These are phyloP conservation scores for Thalassarche chlororhynchos DNA, from an alignment of 2,113 vertebrate species.

Conservation along the genomic window DNA sequence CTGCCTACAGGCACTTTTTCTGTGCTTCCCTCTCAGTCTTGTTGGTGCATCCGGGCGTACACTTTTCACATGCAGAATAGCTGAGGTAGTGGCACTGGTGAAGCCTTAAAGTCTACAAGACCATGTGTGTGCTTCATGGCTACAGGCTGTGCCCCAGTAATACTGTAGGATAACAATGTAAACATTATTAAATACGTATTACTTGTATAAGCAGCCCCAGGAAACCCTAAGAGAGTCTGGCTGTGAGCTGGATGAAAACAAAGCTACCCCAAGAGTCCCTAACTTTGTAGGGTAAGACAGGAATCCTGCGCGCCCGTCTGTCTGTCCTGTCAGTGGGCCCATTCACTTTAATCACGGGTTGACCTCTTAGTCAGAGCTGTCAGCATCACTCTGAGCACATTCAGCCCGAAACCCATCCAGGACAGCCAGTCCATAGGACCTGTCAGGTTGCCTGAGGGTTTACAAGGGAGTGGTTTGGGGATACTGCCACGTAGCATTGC, in stretches of 20 bases:
- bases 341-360: neutral
- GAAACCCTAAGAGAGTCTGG: neutral
- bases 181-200: neutral
- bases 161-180: neutral
- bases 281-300: neutral
- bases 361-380: neutral
- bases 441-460: neutral
- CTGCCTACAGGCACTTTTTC: neutral
- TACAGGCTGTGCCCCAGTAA: neutral
- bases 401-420: neutral
- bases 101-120: neutral
- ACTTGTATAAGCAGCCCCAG: neutral
- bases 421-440: neutral
- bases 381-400: neutral
- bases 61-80: neutral
- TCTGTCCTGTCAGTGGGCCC: neutral
- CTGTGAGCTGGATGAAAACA: neutral
- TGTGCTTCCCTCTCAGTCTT: neutral
- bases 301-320: accelerated
- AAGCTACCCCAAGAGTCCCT: neutral
- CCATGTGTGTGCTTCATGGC: neutral
- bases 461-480: neutral
- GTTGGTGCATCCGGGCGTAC: neutral
- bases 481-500: neutral
- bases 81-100: neutral